Evolutionary conservation across 2,113 vertebrate genomes (phyloP).

Genomic region (Anhinga anhinga): DNA sequence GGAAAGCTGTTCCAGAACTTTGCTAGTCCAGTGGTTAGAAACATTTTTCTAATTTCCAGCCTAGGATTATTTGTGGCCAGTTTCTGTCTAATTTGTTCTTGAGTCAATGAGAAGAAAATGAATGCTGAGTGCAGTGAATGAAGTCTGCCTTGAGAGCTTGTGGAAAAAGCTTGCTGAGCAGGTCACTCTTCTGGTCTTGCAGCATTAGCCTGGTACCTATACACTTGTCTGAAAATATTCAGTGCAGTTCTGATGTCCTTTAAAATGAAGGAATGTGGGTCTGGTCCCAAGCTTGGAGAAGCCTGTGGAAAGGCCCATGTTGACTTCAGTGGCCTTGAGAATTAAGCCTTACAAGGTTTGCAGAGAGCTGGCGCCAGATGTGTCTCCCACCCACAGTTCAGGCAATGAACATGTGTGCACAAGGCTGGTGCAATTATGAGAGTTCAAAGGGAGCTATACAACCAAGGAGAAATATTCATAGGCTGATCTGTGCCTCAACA

Average conservation of each 20-base stretch:
- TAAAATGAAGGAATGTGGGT: background rate
- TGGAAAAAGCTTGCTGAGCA: background rate
- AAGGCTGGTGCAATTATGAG: slow-evolving; percentile 3
- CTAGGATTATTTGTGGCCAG: background rate
- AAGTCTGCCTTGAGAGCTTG: background rate
- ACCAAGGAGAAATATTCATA: background rate
- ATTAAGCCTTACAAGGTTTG: background rate
- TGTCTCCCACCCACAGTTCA: background rate
- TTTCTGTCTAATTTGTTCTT: background rate
- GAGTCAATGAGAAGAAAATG: background rate
- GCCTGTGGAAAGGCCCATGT: background rate
- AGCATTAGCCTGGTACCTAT: background rate
- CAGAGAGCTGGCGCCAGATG: background rate
- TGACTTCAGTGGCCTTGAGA: background rate
- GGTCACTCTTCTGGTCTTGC: background rate
- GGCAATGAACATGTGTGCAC: background rate
- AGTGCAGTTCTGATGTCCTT: background rate
- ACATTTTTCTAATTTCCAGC: background rate
- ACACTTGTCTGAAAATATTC: background rate
- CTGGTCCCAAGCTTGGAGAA: background rate
- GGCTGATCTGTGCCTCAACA: background rate
- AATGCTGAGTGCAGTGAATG: background rate
- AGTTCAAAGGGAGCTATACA: slow-evolving; percentile 2
- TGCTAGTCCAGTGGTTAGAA: background rate
- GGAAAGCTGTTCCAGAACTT: background rate